These are phyloP conservation scores for Mesorhabditis spiculigera DNA, from an alignment of 2,888 invertebrate species.

Conservation along the genomic window DNA sequence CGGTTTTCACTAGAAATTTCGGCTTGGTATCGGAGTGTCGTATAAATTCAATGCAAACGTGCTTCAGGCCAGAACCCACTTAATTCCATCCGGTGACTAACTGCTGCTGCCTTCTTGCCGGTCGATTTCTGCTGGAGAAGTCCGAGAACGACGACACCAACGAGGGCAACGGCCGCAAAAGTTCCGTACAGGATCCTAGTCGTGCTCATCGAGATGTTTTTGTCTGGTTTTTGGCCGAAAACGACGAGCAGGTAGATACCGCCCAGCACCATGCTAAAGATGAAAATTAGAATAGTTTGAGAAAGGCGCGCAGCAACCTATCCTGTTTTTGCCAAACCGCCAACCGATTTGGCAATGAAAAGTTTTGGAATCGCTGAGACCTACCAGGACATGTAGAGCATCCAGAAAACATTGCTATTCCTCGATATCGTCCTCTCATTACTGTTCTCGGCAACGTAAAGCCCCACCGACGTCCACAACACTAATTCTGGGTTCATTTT, in stretches of 20 bases:
- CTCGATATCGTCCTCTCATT: conserved; percentile 1
- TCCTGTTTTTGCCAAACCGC: too few relatives aligned
- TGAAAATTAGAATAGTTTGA: background rate
- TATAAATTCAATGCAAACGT: background rate
- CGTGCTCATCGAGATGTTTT: background rate
- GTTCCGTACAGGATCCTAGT: conserved; percentile 1
- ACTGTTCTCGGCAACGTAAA: background rate
- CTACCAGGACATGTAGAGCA: background rate
- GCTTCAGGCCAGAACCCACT: background rate
- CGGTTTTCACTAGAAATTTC: background rate
- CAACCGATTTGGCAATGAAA: too few relatives aligned
- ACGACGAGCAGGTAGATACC: conserved; percentile 89
- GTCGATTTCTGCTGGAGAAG: background rate
- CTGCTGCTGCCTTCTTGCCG: background rate
- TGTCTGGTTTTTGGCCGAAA: conserved; percentile 64
- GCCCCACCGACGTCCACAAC: background rate
- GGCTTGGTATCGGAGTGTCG: too few relatives aligned
- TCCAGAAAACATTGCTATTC: background rate
- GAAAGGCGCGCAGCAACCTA: too few relatives aligned
- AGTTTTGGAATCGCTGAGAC: too few relatives aligned
- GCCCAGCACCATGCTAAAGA: conserved; percentile 82
- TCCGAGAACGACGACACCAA: background rate
- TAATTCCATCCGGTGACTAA: background rate
- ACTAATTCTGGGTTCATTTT: background rate
- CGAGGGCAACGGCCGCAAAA: background rate